Conservation (phyloP, 1,140 invertebrate genomes). For the Orussus abietinus region DNA sequence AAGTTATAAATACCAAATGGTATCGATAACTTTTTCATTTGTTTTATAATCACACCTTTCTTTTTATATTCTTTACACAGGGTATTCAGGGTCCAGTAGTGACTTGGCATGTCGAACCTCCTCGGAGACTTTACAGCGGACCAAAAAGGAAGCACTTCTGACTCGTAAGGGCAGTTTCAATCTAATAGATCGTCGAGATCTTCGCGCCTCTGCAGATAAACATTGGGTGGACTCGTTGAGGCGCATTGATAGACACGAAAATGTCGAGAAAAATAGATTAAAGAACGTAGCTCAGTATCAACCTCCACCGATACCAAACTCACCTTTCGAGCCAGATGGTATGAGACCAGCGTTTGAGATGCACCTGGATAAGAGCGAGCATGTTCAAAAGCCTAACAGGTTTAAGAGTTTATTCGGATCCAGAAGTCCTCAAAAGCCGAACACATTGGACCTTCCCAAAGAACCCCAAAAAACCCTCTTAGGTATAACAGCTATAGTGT, state of each 20-base stretch:
- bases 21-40: conserved; percentile 2
- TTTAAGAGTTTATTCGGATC: conserved; percentile 49
- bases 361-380: conserved; percentile 54
- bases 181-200: conserved; percentile 26
- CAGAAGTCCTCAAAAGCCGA: conserved; percentile 37
- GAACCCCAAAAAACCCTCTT: conserved; percentile 40
- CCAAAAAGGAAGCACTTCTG: conserved; percentile 28
- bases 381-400: conserved; percentile 40
- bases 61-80: conserved; percentile 16
- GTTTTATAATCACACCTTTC: conserved; percentile 5
- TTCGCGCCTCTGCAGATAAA: conserved; percentile 38
- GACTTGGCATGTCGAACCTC: conserved; percentile 27
- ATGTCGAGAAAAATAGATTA: conserved; percentile 35
- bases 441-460: conserved; percentile 32
- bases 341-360: conserved; percentile 56
- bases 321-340: conserved; percentile 39
- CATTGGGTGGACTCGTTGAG: conserved; percentile 57
- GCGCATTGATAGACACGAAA: conserved; percentile 38
- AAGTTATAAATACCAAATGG: conserved; percentile 1
- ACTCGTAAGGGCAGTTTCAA: conserved; percentile 43
- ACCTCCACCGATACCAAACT: conserved; percentile 38
- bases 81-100: conserved; percentile 33
- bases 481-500: too few relatives aligned
- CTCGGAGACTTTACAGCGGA: conserved; percentile 31
- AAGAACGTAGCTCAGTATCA: conserved; percentile 61